Percentiles rank a stretch among this genome's conserved stretches.
These are phyloP conservation scores for Phalacrocorax carbo DNA, from an alignment of 2,113 vertebrate species.

Conservation along the genomic window DNA sequence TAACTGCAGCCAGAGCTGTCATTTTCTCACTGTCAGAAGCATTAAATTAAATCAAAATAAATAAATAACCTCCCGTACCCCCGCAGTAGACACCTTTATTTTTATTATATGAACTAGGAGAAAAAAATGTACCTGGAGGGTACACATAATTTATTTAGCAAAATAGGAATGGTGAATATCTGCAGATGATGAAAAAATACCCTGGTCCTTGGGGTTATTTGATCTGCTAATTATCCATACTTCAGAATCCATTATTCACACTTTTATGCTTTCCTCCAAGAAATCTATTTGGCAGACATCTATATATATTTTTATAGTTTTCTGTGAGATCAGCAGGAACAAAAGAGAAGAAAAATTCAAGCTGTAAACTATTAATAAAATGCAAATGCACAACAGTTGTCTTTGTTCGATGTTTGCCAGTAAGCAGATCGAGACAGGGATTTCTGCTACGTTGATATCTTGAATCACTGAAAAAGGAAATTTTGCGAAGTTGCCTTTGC, in stretches of 20 bases:
- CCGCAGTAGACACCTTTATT: background rate
- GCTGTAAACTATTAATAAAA: constrained; percentile 14
- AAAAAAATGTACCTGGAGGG: constrained; percentile 29
- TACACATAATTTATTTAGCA: constrained; percentile 39
- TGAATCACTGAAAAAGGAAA: background rate
- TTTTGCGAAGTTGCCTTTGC: constrained; percentile 15
- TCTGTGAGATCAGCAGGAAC: constrained; percentile 43
- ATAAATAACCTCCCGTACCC: background rate
- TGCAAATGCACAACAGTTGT: background rate
- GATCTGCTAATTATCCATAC: constrained; percentile 61
- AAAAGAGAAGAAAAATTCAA: background rate
- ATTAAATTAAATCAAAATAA: constrained; percentile 4
- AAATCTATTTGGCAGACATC: constrained; percentile 31
- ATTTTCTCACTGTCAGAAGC: constrained; percentile 1
- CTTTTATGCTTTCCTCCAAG: constrained; percentile 4
- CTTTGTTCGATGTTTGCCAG: background rate
- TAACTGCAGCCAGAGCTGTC: background rate
- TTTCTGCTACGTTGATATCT: background rate
- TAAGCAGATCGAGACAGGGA: background rate
- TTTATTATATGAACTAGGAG: background rate
- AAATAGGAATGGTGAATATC: background rate
- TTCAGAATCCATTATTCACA: constrained; percentile 56
- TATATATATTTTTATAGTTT: background rate
- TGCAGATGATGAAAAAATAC: constrained; percentile 36
- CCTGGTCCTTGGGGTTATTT: constrained; percentile 51